Evolutionary conservation across 2,797 vertebrate species (phyloP), one percentile per base, ranked within the genome.

Genomic region (Bucorvus abyssinicus): DNA sequence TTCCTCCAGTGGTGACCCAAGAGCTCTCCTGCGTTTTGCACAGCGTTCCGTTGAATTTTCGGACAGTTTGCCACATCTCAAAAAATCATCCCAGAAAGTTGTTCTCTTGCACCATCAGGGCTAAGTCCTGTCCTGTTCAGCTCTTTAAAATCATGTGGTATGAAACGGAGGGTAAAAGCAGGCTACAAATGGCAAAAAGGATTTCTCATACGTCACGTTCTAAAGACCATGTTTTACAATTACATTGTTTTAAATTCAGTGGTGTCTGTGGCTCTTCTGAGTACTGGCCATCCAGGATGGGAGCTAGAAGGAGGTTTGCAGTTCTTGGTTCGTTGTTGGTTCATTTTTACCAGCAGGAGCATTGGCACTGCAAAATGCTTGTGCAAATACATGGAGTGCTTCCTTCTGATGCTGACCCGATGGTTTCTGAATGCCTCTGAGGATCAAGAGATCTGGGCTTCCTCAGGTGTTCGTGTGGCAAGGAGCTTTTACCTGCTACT

Each of bases 401-500:
- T 50, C 27, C 13, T 75, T 59, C 36, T 4, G 4, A 17, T 36
- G 36, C 22, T 68, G 22, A 18, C 27, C 20, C 0, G 0, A 13
- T 1, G 2, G 5, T 50, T 70, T 73, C 45, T 40, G 34, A 18
- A 24, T 55, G 47, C 10, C 6, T 78, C 27, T 44, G 23, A n/a
- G 32, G 44, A 20, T 14, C 21, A 63, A 57, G 30, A 18, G 11
- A 32, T 56, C 21, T 30, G 40, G n/a, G 9, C 36, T 76, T 71
- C 30, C 32, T 73, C 29, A 42, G 22, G 15, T 32, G 12, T 55
- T 61, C 10, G 27, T 36, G n/a, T 71, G 24, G 47, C 32, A 44
- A 61, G 44, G 45, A 38, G 12, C 23, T 78, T 67, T 78, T 49
- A n/a, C 27, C 38, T 47, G 34, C 14, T 78, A 6, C 29, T 44